A percentile compares a stretch with the other conserved stretches of the same genome.
phyloP scores from a whole-genome alignment of 1,140 invertebrate genomes.

The Heliconius congener region DNA sequence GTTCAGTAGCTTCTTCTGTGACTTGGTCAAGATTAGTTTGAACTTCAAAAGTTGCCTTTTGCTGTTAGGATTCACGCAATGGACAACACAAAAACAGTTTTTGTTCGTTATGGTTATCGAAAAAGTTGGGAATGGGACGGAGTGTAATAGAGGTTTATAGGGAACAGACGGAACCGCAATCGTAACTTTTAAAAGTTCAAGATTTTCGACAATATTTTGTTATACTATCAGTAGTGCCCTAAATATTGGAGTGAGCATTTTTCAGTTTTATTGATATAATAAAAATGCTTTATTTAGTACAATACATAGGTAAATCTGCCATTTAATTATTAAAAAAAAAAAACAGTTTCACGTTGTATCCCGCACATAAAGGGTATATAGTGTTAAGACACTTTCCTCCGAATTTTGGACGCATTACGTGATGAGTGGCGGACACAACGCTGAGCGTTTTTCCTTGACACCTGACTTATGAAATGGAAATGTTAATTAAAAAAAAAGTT shows the following conservation, averaged over 20 bases:
- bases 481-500: no score
- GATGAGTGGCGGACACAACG: no score
- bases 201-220: background rate
- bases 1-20: constrained; percentile 32
- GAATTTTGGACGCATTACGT: no score
- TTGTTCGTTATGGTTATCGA: constrained; percentile 55
- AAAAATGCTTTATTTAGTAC: no score
- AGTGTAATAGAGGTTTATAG: constrained; percentile 48
- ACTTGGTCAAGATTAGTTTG: constrained; percentile 46
- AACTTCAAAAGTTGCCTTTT: constrained; percentile 47
- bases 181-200: constrained; percentile 40
- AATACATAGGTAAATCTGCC: no score
- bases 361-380: no score
- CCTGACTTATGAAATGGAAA: no score
- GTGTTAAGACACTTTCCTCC: no score
- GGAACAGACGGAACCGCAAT: constrained; percentile 41
- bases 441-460: no score
- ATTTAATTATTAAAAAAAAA: no score
- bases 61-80: constrained; percentile 41
- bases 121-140: constrained; percentile 44
- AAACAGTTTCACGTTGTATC: no score
- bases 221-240: background rate
- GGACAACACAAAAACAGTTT: constrained; percentile 45
- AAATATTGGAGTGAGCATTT: background rate
- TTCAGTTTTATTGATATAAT: no score